Evolutionary conservation across 2,797 vertebrate species (phyloP).

Genomic region (Rhabdomys pumilio): DNA sequence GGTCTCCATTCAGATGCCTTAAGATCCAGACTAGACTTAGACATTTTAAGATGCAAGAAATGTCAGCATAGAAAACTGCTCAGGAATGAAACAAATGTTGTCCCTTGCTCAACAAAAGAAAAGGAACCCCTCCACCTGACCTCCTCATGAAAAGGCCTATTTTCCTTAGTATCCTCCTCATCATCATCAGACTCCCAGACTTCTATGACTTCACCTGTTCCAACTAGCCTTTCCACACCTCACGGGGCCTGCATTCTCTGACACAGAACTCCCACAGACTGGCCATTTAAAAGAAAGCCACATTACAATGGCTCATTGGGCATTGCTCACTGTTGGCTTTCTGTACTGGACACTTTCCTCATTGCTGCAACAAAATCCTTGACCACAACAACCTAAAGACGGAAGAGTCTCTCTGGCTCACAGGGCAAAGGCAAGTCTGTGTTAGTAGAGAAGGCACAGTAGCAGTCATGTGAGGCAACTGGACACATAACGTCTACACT

Average conservation of each 20-base stretch:
- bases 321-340: neutral
- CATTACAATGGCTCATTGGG: neutral
- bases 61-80: neutral
- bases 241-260: neutral
- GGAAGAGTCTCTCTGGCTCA: neutral
- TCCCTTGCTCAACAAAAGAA: neutral
- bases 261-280: neutral
- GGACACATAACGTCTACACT: too few species aligned
- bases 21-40: neutral
- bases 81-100: constrained; percentile 22
- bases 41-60: neutral
- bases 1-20: neutral
- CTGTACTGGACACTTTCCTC: neutral
- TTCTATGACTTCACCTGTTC: neutral
- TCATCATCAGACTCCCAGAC: neutral
- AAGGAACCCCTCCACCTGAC: neutral
- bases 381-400: neutral
- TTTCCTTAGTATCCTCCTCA: neutral
- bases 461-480: neutral
- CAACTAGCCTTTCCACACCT: neutral
- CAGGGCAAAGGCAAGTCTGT: neutral
- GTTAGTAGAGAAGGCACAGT: neutral
- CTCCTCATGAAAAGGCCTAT: neutral
- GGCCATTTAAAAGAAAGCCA: neutral
- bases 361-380: neutral